Percentiles rank a stretch among this genome's conserved stretches.
phyloP scores from a whole-genome alignment of 2,888 invertebrate genomes.

The Dicycla oo region DNA sequence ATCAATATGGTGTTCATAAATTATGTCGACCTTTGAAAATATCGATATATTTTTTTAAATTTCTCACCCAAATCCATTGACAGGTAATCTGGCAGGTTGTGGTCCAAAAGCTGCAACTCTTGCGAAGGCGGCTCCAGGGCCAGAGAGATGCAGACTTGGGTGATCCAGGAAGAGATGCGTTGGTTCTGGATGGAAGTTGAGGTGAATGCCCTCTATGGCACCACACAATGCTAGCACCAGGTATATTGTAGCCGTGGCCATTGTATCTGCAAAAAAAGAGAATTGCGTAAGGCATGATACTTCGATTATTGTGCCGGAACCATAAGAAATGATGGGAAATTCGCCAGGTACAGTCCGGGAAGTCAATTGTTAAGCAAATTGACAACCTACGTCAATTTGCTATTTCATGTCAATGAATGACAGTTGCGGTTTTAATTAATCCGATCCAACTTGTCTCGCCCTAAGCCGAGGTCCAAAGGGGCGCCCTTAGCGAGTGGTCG shows the following conservation, averaged over 20 bases:
- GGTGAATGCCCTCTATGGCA: conserved; percentile 65
- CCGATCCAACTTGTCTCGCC: too few relatives aligned
- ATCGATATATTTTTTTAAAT: background rate
- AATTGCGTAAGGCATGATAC: conserved; percentile 38
- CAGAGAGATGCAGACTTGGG: conserved; percentile 59
- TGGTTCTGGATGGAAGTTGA: conserved; percentile 55
- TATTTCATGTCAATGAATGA: too few relatives aligned
- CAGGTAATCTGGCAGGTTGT: conserved; percentile 76
- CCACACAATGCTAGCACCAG: conserved; percentile 66
- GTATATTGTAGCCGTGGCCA: conserved; percentile 64
- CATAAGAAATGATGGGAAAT: conserved; percentile 4
- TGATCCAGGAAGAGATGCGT: conserved; percentile 60
- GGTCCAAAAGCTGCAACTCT: conserved; percentile 63
- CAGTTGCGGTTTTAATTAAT: too few relatives aligned
- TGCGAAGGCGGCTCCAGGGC: conserved; percentile 66
- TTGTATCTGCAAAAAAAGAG: conserved; percentile 73
- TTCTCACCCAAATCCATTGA: conserved; percentile 78
- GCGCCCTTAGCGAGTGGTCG: too few relatives aligned
- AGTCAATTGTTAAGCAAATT: too few relatives aligned
- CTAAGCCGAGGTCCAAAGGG: too few relatives aligned
- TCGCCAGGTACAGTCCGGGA: too few relatives aligned
- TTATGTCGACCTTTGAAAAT: background rate
- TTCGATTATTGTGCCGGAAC: conserved; percentile 22
- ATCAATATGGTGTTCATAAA: background rate
- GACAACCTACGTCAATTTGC: too few relatives aligned